Conservation (phyloP, 1,140 invertebrate genomes). For the Delia radicum region DNA sequence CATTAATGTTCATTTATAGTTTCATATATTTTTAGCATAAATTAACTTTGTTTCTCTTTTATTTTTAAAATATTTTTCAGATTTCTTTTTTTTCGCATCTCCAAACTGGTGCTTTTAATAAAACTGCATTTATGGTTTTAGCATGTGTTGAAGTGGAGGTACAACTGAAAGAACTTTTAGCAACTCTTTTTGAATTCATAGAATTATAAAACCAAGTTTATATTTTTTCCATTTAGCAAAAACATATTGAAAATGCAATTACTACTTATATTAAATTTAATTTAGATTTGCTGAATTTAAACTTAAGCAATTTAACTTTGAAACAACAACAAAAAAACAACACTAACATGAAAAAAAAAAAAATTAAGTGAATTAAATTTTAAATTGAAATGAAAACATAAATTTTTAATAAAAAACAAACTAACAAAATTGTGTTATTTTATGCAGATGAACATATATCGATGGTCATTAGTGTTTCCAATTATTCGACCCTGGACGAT, state of each 20-base stretch:
- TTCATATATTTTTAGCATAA: not conserved
- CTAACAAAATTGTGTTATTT: no score
- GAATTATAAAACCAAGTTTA: not conserved
- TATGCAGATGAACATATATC: no score
- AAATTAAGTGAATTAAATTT: not conserved
- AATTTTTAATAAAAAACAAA: no score
- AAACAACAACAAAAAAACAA: not conserved
- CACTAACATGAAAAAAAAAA: not conserved
- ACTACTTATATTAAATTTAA: no score
- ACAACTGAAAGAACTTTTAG: not conserved
- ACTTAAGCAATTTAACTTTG: not conserved
- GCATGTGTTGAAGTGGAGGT: no score
- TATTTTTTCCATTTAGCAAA: no score
- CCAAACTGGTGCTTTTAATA: not conserved
- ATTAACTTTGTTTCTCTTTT: not conserved
- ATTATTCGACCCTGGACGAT: no score
- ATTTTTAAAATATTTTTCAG: not conserved
- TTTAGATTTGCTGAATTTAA: no score
- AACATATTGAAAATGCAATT: no score
- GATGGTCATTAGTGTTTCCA: no score
- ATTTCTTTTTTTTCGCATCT: not conserved
- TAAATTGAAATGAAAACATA: not conserved
- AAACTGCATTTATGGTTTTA: no score
- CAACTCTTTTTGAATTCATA: not conserved
- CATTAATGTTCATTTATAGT: not conserved